Conservation (phyloP, 2,888 invertebrate genomes). For the Thumatha senex region DNA sequence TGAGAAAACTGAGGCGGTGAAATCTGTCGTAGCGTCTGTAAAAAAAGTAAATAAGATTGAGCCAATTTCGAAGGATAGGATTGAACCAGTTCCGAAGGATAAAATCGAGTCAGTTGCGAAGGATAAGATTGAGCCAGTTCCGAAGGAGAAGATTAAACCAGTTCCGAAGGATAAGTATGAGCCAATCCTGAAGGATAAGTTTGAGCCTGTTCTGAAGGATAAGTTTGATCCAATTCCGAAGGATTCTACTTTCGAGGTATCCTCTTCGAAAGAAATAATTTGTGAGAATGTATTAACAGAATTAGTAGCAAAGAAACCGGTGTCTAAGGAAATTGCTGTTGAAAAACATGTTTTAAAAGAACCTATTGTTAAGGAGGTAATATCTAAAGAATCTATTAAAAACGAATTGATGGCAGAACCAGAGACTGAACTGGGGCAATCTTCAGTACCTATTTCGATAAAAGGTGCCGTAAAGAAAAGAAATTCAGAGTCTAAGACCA, state of each 20-base stretch:
- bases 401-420: not conserved
- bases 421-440: too few relatives aligned
- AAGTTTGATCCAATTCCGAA: not conserved
- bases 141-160: too few relatives aligned
- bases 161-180: too few relatives aligned
- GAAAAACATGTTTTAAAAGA: slow-evolving; percentile 1
- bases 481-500: too few relatives aligned
- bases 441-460: too few relatives aligned
- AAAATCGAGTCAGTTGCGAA: slow-evolving; percentile 1
- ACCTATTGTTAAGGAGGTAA: not conserved
- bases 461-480: too few relatives aligned
- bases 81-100: slow-evolving; percentile 8
- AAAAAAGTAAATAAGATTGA: not conserved
- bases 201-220: slow-evolving; percentile 7
- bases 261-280: not conserved
- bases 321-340: not conserved
- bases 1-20: slow-evolving; percentile 15
- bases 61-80: slow-evolving; percentile 1
- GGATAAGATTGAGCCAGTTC: too few relatives aligned
- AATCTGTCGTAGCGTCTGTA: not conserved
- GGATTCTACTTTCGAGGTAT: slow-evolving; percentile 1
- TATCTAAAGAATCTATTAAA: not conserved
- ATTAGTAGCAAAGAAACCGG: not conserved
- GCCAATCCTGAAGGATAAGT: too few relatives aligned
- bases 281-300: not conserved